phyloP scores from a whole-genome alignment of 2,888 invertebrate genomes.

The Acronicta alni region DNA sequence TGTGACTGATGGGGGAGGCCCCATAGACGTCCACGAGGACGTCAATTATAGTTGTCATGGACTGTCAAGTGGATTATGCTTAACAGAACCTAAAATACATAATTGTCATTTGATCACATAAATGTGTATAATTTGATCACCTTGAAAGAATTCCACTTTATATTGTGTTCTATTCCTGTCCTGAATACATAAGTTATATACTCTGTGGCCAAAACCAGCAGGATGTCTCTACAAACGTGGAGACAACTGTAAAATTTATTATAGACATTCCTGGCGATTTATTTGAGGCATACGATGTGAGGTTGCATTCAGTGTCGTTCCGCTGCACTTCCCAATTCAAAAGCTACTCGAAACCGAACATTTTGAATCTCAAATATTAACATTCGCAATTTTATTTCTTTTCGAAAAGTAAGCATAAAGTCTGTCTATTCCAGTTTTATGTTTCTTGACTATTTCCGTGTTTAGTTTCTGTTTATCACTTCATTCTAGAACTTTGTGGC shows the following conservation, averaged over 20 bases:
- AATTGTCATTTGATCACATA: no score
- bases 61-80: no score
- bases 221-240: constrained; percentile 5
- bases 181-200: neutral
- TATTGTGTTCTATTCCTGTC: neutral
- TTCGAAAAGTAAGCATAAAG: constrained; percentile 30
- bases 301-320: constrained; percentile 26
- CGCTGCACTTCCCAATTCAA: constrained; percentile 41
- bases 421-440: constrained; percentile 6
- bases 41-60: no score
- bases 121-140: no score
- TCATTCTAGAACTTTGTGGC: neutral
- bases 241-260: constrained; percentile 46
- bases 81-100: no score
- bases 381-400: constrained; percentile 26
- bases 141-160: neutral
- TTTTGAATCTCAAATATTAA: constrained; percentile 39
- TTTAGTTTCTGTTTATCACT: constrained; percentile 3
- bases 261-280: constrained; percentile 39
- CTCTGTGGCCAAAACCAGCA: neutral
- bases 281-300: constrained; percentile 36
- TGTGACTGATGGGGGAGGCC: no score
- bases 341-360: constrained; percentile 32
- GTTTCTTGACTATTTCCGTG: neutral
- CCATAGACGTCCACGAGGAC: no score